Conservation (phyloP, 2,888 invertebrate species). For the Oithona nana region DNA sequence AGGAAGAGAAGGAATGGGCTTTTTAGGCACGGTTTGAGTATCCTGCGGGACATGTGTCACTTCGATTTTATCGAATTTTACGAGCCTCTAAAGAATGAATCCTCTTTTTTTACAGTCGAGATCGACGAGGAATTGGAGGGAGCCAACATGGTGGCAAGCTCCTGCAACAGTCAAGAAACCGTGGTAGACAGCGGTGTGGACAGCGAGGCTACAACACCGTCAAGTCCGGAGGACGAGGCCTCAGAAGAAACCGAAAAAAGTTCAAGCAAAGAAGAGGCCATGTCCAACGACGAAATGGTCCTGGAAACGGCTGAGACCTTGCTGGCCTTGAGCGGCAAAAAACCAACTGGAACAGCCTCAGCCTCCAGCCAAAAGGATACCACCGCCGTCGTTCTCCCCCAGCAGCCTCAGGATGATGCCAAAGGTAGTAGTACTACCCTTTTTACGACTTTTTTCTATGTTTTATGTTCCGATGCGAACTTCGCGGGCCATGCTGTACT, state of each 20-base stretch:
- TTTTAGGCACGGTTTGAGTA: no score
- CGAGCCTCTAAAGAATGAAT: not conserved
- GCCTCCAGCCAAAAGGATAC: constrained; percentile 33
- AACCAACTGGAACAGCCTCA: constrained; percentile 21
- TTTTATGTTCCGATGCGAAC: no score
- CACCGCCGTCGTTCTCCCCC: constrained; percentile 36
- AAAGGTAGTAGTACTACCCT: no score
- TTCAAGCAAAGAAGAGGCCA: constrained; percentile 18
- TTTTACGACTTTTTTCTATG: no score
- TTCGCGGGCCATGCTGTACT: no score
- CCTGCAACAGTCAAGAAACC: constrained; percentile 20
- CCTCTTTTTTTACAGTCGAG: constrained; percentile 27
- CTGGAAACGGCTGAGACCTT: constrained; percentile 20
- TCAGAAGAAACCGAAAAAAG: constrained; percentile 24
- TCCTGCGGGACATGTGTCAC: no score
- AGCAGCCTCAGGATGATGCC: no score
- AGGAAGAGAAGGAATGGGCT: no score
- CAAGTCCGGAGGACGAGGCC: constrained; percentile 28
- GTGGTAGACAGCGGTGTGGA: constrained; percentile 19
- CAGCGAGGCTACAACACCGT: constrained; percentile 18
- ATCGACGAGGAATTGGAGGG: constrained; percentile 22
- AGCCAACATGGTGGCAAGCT: not conserved
- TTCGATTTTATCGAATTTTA: no score
- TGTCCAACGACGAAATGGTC: constrained; percentile 18
- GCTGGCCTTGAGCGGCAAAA: constrained; percentile 7